phyloP scores from a whole-genome alignment of 2,113 vertebrate species.

The Lepus timidus region DNA sequence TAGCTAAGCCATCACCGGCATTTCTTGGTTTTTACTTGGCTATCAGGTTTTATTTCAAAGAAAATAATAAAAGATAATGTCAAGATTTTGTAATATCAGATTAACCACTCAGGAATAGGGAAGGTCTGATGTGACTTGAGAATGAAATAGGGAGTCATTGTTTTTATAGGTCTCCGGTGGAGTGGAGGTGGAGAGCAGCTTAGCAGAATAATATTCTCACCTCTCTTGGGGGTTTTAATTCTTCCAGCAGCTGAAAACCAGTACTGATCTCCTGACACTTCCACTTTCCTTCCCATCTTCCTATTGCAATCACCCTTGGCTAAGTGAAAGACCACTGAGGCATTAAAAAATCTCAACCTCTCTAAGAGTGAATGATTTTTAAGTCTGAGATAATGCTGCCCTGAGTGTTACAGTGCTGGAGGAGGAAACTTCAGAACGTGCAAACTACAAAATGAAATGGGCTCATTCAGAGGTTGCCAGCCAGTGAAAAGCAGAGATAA shows the following conservation, averaged over 20 bases:
- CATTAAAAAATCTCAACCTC: background rate
- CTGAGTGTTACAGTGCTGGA: constrained; percentile 63
- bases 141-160: constrained; percentile 22
- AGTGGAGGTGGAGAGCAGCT: background rate
- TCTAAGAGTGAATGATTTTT: constrained; percentile 64
- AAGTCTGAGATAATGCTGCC: constrained; percentile 54
- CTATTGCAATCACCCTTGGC: constrained; percentile 71
- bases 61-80: constrained; percentile 51
- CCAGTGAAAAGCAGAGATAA: constrained; percentile 25
- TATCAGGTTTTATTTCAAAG: constrained; percentile 54
- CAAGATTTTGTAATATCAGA: constrained; percentile 38
- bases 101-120: constrained; percentile 44
- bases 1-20: background rate
- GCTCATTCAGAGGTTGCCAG: constrained; percentile 60
- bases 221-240: constrained; percentile 69
- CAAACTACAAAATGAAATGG: constrained; percentile 53
- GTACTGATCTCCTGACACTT: constrained; percentile 32
- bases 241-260: constrained; percentile 57
- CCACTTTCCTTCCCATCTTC: constrained; percentile 38
- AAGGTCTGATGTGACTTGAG: constrained; percentile 2
- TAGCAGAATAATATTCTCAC: constrained; percentile 45
- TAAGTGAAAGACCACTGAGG: constrained; percentile 58
- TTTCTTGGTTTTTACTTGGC: constrained; percentile 29
- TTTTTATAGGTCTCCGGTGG: constrained; percentile 63
- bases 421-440: constrained; percentile 66